Conservation (phyloP, 2,888 invertebrate genomes). For the Esperia sulphurella region DNA sequence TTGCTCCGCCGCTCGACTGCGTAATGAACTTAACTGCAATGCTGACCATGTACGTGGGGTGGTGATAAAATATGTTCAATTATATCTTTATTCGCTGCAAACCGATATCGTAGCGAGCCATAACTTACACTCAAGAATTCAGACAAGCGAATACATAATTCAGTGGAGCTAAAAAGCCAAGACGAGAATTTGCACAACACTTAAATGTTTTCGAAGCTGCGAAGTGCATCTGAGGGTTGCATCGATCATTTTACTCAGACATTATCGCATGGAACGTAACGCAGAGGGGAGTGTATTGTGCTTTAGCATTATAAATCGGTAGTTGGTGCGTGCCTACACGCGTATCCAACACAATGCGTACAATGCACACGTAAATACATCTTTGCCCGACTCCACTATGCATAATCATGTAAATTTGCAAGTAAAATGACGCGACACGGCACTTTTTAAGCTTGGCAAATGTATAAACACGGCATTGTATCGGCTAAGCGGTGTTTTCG, state of each 20-base stretch:
- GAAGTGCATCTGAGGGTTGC: constrained; percentile 43
- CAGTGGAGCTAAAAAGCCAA: constrained; percentile 11
- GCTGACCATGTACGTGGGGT: constrained; percentile 43
- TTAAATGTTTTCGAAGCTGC: constrained; percentile 39
- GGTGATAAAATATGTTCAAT: constrained; percentile 48
- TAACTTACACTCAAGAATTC: constrained; percentile 10
- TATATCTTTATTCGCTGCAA: constrained; percentile 32
- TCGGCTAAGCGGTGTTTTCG: constrained; percentile 36
- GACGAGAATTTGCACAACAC: constrained; percentile 15
- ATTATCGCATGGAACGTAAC: constrained; percentile 42
- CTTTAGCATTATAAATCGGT: constrained; percentile 22
- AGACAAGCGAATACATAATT: constrained; percentile 14
- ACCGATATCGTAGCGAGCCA: constrained; percentile 11
- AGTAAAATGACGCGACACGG: constrained; percentile 64
- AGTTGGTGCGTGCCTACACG: constrained; percentile 58
- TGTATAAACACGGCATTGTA: constrained; percentile 59
- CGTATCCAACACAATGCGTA: constrained; percentile 54
- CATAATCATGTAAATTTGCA: constrained; percentile 73
- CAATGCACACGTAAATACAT: constrained; percentile 68
- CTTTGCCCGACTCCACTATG: constrained; percentile 60
- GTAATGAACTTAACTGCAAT: constrained; percentile 56
- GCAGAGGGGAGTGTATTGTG: constrained; percentile 27
- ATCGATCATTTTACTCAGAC: constrained; percentile 47
- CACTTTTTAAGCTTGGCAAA: constrained; percentile 67
- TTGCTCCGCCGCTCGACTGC: constrained; percentile 55